A percentile compares a stretch with the other conserved stretches of the same genome.
phyloP scores from a whole-genome alignment of 1,140 invertebrate genomes.

The Manduca sexta region DNA sequence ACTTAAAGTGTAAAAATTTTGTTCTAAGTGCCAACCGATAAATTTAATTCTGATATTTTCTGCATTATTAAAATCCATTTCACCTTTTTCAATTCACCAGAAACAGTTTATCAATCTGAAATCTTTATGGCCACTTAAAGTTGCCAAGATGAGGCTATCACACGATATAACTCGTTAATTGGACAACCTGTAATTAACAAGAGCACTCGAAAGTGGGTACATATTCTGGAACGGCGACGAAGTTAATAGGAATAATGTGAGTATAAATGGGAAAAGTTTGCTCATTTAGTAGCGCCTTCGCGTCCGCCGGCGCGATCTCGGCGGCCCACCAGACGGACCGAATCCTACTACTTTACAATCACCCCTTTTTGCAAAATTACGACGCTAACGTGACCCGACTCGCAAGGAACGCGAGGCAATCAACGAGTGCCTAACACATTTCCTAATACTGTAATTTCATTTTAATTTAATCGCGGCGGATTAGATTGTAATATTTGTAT shows the following conservation, averaged over 20 bases:
- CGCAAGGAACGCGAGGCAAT: slow-evolving; percentile 11
- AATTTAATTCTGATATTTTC: no score
- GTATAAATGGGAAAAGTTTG: slow-evolving; percentile 63
- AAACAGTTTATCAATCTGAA: no score
- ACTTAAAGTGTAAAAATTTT: no score
- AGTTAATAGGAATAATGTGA: slow-evolving; percentile 58
- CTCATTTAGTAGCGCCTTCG: slow-evolving; percentile 47
- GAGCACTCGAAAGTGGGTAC: slow-evolving; percentile 25
- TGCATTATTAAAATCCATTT: no score
- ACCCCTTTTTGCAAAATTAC: slow-evolving; percentile 55
- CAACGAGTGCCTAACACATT: slow-evolving; percentile 8
- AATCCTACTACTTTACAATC: slow-evolving; percentile 43
- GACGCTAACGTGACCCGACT: slow-evolving; percentile 42
- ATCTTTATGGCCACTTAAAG: no score
- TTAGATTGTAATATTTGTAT: slow-evolving; percentile 14
- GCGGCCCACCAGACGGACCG: slow-evolving; percentile 21
- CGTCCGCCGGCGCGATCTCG: slow-evolving; percentile 27
- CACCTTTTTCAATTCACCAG: no score
- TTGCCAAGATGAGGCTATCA: background rate
- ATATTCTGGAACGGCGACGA: slow-evolving; percentile 37
- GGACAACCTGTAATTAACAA: slow-evolving; percentile 33
- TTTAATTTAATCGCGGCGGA: slow-evolving; percentile 24
- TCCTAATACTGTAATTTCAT: slow-evolving; percentile 24
- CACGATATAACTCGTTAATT: slow-evolving; percentile 33
- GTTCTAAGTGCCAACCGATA: no score